Conservation (phyloP, 2,113 vertebrate species). For the Lagopus muta region DNA sequence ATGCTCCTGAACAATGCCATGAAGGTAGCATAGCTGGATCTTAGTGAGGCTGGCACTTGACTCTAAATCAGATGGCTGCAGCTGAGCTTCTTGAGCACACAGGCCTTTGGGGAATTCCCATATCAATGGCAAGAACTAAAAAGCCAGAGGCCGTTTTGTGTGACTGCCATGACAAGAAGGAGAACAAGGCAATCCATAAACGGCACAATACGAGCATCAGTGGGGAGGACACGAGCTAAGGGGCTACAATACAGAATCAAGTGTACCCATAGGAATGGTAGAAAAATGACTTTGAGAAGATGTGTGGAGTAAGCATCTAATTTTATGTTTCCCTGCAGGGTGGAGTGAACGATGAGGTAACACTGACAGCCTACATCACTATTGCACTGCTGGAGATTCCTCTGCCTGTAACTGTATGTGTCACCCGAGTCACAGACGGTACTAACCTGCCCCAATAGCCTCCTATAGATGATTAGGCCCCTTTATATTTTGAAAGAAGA, state of each 20-base stretch:
- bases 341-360: slow-evolving; percentile 56
- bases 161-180: too few relatives aligned
- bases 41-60: slow-evolving; percentile 65
- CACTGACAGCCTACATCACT: slow-evolving; percentile 48
- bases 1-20: slow-evolving; percentile 74
- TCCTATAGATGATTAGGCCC: background rate
- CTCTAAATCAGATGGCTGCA: background rate
- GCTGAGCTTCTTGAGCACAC: too few relatives aligned
- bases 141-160: too few relatives aligned
- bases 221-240: too few relatives aligned
- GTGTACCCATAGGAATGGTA: too few relatives aligned
- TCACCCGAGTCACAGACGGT: background rate
- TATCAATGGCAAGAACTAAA: too few relatives aligned
- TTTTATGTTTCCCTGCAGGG: slow-evolving; percentile 58
- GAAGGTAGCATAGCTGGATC: slow-evolving; percentile 54
- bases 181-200: too few relatives aligned
- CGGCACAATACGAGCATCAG: too few relatives aligned
- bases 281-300: too few relatives aligned
- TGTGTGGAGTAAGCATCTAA: background rate
- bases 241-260: too few relatives aligned
- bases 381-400: slow-evolving; percentile 71
- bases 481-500: background rate
- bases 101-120: too few relatives aligned
- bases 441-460: background rate
- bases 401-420: slow-evolving; percentile 60